A percentile compares a stretch with the other conserved stretches of the same genome.
These are phyloP conservation scores for Megalurothrips usitatus DNA, from an alignment of 2,888 invertebrate species.

Conservation along the genomic window DNA sequence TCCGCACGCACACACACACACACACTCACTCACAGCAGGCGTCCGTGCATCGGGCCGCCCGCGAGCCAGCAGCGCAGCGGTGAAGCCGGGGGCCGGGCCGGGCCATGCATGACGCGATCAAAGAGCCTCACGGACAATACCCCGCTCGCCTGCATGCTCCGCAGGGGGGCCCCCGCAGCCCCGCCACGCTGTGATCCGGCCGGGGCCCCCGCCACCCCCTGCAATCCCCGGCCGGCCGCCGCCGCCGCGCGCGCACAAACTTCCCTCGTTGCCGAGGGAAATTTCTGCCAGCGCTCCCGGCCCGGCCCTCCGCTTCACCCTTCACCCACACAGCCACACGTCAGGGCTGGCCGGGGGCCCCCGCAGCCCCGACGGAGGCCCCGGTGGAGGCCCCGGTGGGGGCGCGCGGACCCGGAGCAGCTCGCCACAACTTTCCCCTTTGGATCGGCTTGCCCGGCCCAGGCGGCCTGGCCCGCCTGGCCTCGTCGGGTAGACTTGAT, in stretches of 20 bases:
- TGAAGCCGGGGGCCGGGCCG: no score
- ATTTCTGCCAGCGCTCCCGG: background rate
- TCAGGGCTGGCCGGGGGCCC: no score
- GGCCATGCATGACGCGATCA: constrained; percentile 3
- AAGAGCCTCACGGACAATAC: background rate
- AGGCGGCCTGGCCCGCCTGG: background rate
- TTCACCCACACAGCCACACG: no score
- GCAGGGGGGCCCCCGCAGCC: background rate
- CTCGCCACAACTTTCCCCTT: background rate
- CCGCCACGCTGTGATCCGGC: background rate
- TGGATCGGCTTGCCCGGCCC: background rate
- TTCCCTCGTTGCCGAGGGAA: background rate
- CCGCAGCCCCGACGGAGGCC: no score
- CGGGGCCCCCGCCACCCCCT: background rate
- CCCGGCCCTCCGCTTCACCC: background rate
- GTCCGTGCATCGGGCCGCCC: no score
- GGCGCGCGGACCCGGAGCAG: background rate
- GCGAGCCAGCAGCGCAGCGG: no score
- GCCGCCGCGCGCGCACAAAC: background rate
- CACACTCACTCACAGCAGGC: no score
- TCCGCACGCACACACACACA: background rate
- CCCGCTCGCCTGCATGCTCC: background rate
- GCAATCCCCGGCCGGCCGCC: background rate
- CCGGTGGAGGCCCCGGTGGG: no score
- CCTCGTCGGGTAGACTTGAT: background rate